Evolutionary conservation across 2,888 invertebrate genomes (phyloP), one percentile per base, ranked within the genome.

Genomic region (Mongoloraphidia duomilia): DNA sequence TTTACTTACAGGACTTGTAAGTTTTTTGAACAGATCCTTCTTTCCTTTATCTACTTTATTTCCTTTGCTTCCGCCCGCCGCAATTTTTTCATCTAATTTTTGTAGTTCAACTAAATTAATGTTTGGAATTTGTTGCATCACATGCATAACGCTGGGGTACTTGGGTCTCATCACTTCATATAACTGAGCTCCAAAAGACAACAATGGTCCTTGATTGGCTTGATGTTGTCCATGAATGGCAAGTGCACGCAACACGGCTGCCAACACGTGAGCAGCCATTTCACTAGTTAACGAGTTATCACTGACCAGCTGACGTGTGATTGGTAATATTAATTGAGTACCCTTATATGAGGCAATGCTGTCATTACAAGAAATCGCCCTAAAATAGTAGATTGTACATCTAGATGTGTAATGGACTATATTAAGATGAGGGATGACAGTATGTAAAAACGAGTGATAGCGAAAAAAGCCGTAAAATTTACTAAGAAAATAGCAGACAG

Each of bases 221-320:
- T 93, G 93, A 64, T 93, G 92, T 62, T 92, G 88, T 0, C 94
- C 94, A 62, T 93, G 90, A 52, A 83, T 71, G 54, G 89, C 84
- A 53, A 94, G 73, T 44, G 89, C 91, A 56, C 80, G 80, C 51
- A 90, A 71, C 54, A 89, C 80, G 2, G 84, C 80, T 0, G 80
- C 79, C 66, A 91, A 81, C 43, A 89, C 81, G 58, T 84, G 79
- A 0, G 76, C 72, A 1, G 84, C 84, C 65, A 82, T 77, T 54
- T 76, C 78, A 54, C 75, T 75, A 56, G 73, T 79, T 56, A 85
- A 66, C 59, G 76, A 72, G 58, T 75, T 75, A 58, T 80, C 79
- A 2, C 71, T 65, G 38, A 80, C 76, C 51, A 88, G 68, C 59
- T 78, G 79, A 55, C 77, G 76, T 46, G 80, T 75, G 56, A 89